Evolutionary conservation across 2,888 invertebrate genomes (phyloP), one percentile per base, ranked within the genome.

Genomic region (Lepidochitona cinerea): DNA sequence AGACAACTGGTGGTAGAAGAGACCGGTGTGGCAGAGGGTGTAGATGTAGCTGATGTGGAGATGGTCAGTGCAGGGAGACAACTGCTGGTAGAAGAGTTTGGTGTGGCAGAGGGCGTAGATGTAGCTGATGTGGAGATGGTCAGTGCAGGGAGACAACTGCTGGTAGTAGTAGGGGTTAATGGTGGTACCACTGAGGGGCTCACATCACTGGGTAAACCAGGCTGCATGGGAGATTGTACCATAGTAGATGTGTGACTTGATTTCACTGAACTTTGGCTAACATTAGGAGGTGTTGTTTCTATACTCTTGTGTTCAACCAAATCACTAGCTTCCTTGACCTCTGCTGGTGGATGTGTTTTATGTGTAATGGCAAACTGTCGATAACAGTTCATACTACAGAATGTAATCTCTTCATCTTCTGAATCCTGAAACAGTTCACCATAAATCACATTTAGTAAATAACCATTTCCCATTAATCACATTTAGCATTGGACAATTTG

Each of bases 381-480:
- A 90, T 95, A 97, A 90, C 98, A 98, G 79, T 94, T 93, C 70
- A 94, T 93, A 81, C 96, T 95, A 89, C 98, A 98, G 92, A 98
- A 98, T 4, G 87, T 87, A 26, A 91, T 88, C 74, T 90, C 90
- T 35, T 91, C 91, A 41, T 91, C 91, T 35, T 85, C 86, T 37
- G 76, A 76, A 52, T 88, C 89, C 89, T 90, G 77, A 2, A 81
- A 74, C 23, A 49, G 3, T 49, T 2, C n/a, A n/a, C n/a, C n/a
- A n/a, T n/a, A n/a, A n/a, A n/a, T n/a, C n/a, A n/a, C n/a, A n/a
- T n/a, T n/a, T n/a, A n/a, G n/a, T n/a, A n/a, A n/a, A n/a, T n/a
- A n/a, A n/a, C n/a, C n/a, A n/a, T n/a, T n/a, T n/a, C n/a, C n/a
- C n/a, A n/a, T n/a, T n/a, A n/a, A n/a, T n/a, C n/a, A n/a, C n/a